Evolutionary conservation across 2,888 invertebrate species (phyloP), one percentile per base, ranked within the genome.

Genomic region (Phengaris arion): DNA sequence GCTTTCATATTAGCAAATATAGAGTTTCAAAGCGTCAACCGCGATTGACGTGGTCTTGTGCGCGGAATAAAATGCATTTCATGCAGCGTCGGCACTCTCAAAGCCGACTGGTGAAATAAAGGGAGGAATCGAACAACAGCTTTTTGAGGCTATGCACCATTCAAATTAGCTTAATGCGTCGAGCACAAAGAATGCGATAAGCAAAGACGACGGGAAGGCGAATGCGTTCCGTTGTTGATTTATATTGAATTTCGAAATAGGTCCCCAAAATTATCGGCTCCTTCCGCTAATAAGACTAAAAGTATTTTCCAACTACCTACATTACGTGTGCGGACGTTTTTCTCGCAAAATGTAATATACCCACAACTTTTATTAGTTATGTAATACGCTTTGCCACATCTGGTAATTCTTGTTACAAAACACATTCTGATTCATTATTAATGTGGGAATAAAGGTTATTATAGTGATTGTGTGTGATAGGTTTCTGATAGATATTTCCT

Each of bases 81-180:
- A 84, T 87, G 89, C 87, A 86, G 81, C 83, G 85, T 83, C 86
- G 86, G 75, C 87, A 86, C 85, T 85, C 87, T 91, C 91, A 91
- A 88, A 90, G 89, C 85, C 87, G 85, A 84, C 85, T 84, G 85
- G 84, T 80, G 83, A 84, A 84, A 83, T 85, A 91, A 92, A 92
- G 89, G 88, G 89, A 89, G 88, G 89, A 91, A 90, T 88, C 87
- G 85, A 91, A 90, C 91, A 92, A 92, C 90, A 87, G 88, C 88
- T 90, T 92, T 91, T 92, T 90, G 88, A 91, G 82, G 85, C 88
- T 86, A 87, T 89, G 87, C 87, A 85, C 90, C 89, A 92, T 93
- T 93, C 92, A 92, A 93, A 93, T 93, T 92, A 93, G 92, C 91
- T 91, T 90, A 93, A 92, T 92, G 92, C 90, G 86, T 88, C 83